phyloP scores from a whole-genome alignment of 1,140 invertebrate genomes.

The Ips nitidus region DNA sequence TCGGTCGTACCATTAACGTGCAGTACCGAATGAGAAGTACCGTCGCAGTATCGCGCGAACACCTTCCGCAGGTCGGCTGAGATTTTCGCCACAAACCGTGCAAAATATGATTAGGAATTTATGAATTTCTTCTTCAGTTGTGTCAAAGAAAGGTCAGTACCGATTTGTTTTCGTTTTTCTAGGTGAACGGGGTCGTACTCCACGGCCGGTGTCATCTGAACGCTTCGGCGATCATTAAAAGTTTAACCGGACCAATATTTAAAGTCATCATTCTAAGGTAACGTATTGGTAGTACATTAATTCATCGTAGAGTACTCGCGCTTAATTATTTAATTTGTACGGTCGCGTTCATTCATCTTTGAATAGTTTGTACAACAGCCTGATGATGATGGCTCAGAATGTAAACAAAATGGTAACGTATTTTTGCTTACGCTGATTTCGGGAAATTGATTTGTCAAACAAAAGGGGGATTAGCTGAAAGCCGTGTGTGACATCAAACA shows the following conservation, averaged over 20 bases:
- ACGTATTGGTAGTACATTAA: conserved; percentile 2
- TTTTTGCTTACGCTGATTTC: no score
- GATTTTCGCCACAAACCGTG: conserved; percentile 16
- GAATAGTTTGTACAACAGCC: no score
- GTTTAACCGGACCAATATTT: conserved; percentile 76
- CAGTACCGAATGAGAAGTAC: background rate
- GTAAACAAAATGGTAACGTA: no score
- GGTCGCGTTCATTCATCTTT: no score
- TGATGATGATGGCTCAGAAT: no score
- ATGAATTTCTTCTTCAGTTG: conserved; percentile 44
- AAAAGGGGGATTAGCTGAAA: no score
- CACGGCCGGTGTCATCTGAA: conserved; percentile 94
- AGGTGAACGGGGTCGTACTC: conserved; percentile 94
- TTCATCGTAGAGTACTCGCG: background rate
- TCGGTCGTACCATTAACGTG: conserved; percentile 12
- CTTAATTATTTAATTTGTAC: background rate
- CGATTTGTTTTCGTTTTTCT: conserved; percentile 45
- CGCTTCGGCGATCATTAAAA: conserved; percentile 94
- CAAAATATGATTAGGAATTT: conserved; percentile 36
- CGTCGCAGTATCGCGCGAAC: conserved; percentile 17
- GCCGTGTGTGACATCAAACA: no score
- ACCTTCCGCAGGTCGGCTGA: conserved; percentile 20
- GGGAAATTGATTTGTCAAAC: no score
- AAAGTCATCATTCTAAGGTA: conserved; percentile 88
- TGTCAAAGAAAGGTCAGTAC: conserved; percentile 40